Percentiles rank a stretch among this genome's conserved stretches.
phyloP scores from a whole-genome alignment of 1,140 invertebrate genomes.

The Eupristina koningsbergeri region DNA sequence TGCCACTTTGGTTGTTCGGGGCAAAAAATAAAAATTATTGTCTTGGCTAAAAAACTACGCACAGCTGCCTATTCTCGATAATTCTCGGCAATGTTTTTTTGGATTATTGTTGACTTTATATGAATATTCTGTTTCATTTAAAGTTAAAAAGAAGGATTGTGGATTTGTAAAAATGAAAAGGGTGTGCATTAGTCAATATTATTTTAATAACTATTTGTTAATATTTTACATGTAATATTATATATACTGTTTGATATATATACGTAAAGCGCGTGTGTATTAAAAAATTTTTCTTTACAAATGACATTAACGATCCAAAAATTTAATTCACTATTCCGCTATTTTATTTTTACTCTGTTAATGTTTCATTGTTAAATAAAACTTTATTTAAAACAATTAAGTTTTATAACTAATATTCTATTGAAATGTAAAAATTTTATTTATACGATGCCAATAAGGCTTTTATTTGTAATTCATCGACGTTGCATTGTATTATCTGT shows the following conservation, averaged over 20 bases:
- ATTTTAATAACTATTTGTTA: slow-evolving; percentile 23
- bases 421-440: background rate
- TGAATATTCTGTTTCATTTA: too few relatives aligned
- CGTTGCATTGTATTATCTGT: background rate
- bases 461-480: background rate
- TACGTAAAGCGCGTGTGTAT: slow-evolving; percentile 18
- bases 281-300: too few relatives aligned
- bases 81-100: too few relatives aligned
- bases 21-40: slow-evolving; percentile 54
- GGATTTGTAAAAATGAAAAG: background rate
- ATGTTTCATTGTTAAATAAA: background rate
- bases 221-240: slow-evolving; percentile 23
- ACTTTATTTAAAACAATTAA: slow-evolving; percentile 27
- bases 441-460: background rate
- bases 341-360: too few relatives aligned
- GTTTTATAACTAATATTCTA: background rate
- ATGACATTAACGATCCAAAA: too few relatives aligned
- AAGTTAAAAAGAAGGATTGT: too few relatives aligned
- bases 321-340: too few relatives aligned
- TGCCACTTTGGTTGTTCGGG: slow-evolving; percentile 52
- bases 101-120: too few relatives aligned
- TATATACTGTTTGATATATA: background rate
- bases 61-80: background rate
- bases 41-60: background rate
- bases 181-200: background rate